Evolutionary conservation across 2,113 vertebrate genomes (phyloP).

Genomic region (Paradisaea rubra): DNA sequence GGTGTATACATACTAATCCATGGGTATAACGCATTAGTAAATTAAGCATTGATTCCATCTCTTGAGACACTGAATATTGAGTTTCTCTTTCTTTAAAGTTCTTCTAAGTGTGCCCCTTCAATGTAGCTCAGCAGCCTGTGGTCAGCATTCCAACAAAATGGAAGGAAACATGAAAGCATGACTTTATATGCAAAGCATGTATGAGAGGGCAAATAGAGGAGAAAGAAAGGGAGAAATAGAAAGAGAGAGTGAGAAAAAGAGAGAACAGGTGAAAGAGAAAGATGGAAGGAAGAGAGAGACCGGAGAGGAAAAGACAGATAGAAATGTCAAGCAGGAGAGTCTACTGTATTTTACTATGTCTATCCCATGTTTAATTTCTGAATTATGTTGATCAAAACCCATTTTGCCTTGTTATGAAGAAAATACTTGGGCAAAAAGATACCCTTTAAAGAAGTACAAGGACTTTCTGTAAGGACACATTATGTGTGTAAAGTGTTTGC

Average conservation of each 20-base stretch:
- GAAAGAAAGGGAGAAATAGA: background rate
- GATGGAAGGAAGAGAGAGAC: background rate
- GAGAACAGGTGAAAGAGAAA: background rate
- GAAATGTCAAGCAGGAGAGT: background rate
- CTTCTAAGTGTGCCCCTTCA: background rate
- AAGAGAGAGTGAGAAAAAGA: background rate
- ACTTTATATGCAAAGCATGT: background rate
- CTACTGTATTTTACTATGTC: background rate
- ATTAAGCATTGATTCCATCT: background rate
- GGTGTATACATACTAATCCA: background rate
- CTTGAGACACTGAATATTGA: background rate
- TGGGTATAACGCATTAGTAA: background rate
- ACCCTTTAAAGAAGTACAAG: background rate
- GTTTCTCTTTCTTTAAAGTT: background rate
- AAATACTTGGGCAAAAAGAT: background rate
- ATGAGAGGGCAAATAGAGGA: background rate
- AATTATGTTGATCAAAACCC: background rate
- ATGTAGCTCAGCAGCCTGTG: background rate
- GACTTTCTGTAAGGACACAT: background rate
- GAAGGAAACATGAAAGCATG: background rate
- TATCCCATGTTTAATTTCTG: background rate
- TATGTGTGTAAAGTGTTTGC: background rate
- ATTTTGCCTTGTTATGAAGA: background rate
- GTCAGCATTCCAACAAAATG: background rate
- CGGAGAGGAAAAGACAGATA: fast-evolving